phyloP scores from a whole-genome alignment of 2,888 invertebrate genomes.

The Torymus tubicola region DNA sequence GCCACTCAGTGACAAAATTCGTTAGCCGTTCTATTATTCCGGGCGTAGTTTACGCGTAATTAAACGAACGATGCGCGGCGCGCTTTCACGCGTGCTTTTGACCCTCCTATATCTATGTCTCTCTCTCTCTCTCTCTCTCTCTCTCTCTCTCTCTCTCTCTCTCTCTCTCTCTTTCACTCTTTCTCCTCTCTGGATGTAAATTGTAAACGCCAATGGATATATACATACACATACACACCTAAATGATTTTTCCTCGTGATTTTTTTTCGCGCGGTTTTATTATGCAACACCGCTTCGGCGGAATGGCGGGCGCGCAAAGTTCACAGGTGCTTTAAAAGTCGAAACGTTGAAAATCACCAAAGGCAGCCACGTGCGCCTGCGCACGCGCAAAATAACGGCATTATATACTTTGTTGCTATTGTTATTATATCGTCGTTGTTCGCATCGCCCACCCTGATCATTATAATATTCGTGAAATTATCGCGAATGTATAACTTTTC shows the following conservation, averaged over 20 bases:
- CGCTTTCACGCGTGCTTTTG: conserved; percentile 13
- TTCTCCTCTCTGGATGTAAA: conserved; percentile 12
- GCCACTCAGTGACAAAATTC: conserved; percentile 41
- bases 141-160: not conserved
- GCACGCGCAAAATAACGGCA: no score
- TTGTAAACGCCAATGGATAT: not conserved
- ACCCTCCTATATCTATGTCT: not conserved
- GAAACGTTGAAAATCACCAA: not conserved
- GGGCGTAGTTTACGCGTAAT: conserved; percentile 50
- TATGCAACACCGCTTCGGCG: not conserved
- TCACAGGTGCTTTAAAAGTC: not conserved
- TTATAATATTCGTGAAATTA: no score
- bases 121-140: not conserved
- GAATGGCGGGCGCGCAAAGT: no score
- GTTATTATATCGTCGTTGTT: no score
- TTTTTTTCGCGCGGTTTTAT: conserved; percentile 7
- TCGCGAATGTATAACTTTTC: no score
- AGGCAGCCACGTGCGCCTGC: not conserved
- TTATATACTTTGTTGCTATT: no score
- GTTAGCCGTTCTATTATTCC: conserved; percentile 39
- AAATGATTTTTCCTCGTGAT: conserved; percentile 1
- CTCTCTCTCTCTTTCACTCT: no score
- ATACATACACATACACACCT: not conserved
- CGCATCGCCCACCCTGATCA: no score
- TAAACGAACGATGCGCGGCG: conserved; percentile 60